Evolutionary conservation across 2,797 vertebrate genomes (phyloP), one percentile per base, ranked within the genome.

Genomic region (Leontopithecus rosalia): DNA sequence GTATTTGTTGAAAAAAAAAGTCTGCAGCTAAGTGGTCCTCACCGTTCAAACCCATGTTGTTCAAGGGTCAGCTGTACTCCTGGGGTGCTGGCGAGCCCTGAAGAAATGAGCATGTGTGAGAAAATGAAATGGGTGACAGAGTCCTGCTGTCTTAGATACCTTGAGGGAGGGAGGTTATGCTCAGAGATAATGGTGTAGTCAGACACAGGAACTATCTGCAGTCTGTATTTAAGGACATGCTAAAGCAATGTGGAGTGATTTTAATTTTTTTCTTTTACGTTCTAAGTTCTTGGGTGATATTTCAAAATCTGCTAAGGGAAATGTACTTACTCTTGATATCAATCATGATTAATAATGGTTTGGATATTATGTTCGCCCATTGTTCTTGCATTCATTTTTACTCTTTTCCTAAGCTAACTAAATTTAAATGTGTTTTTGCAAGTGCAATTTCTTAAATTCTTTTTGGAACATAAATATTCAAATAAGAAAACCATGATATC

Each of bases 251-350:
- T 30, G 36, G 55, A 64, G 19, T 72, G 84, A 50, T 33, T 87
- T 86, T 39, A 39, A 80, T 30, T 57, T 61, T 41, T 80, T 73
- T 70, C 46, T 55, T 89, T 76, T 73, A 58, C 33, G 26, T 41
- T 88, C 58, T 95, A 85, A 19, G 70, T 80, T 41, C 17, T 85
- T 88, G 67, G 12, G 41, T 96, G 70, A 4, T 86, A 79, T 93
- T 95, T 95, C 85, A 82, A 90, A 95, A 88, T 92, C 80, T 80
- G 58, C 57, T 88, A 26, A 80, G 13, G 87, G 80, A 82, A 72
- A 57, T 46, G 1, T 13, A 24, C 50, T 79, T 67, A 33, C 57
- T 64, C 0, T 84, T 96, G 11, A 36, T 86, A 77, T 77, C 94
- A 86, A 55, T 94, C 41, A 41, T 75, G 50, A 73, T 77, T 94